Percentiles rank a stretch among this genome's conserved stretches.
These are phyloP conservation scores for Pollachius pollachius DNA, from an alignment of 2,113 vertebrate genomes.

Conservation along the genomic window DNA sequence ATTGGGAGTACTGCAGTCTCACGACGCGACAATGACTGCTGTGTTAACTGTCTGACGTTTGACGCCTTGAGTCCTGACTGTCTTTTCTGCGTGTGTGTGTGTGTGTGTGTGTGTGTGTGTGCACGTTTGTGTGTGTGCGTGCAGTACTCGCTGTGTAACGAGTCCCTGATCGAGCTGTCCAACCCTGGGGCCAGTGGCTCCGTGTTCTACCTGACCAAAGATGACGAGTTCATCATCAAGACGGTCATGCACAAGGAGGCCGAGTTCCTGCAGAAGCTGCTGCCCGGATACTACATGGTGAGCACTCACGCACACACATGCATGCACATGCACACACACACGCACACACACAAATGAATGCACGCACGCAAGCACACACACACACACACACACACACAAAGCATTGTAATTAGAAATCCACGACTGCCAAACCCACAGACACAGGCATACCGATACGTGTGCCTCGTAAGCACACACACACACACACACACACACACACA, in stretches of 20 bases:
- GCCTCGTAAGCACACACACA: too few relatives aligned
- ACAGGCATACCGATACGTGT: too few relatives aligned
- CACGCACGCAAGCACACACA: neutral
- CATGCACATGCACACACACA: neutral
- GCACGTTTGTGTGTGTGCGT: constrained; percentile 13
- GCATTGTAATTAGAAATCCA: too few relatives aligned
- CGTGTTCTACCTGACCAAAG: constrained; percentile 95
- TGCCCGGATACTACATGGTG: constrained; percentile 92
- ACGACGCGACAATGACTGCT: too few relatives aligned
- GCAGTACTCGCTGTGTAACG: constrained; percentile 94
- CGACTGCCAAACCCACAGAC: too few relatives aligned
- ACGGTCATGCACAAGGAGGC: constrained; percentile 99
- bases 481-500: too few relatives aligned
- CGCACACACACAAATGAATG: neutral
- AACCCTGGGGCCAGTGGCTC: constrained; percentile 97
- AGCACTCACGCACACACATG: constrained; percentile 10
- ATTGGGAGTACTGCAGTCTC: too few relatives aligned
- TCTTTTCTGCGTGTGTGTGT: neutral
- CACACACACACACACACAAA: too few relatives aligned
- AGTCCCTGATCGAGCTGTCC: constrained; percentile 94
- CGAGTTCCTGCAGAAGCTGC: constrained; percentile 95
- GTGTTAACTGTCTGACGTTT: too few relatives aligned
- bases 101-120: neutral
- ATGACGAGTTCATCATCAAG: constrained; percentile 99
- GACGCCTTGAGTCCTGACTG: too few relatives aligned